Evolutionary conservation across 1,140 invertebrate genomes (phyloP), one percentile per base, ranked within the genome.

Genomic region (Vanessa atalanta): DNA sequence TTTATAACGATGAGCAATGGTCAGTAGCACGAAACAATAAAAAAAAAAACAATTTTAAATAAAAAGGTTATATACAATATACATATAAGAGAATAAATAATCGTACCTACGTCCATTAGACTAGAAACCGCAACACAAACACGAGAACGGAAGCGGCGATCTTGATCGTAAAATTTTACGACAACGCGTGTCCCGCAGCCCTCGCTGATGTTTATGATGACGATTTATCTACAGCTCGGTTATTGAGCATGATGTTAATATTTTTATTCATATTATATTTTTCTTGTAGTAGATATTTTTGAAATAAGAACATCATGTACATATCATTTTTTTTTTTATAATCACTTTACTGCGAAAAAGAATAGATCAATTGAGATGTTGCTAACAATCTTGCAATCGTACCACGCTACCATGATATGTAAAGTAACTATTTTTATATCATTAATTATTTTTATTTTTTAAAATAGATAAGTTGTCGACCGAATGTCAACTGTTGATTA

Each of bases 161-260:
- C 73, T 70, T 67, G 65, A 43, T 87, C 85, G 82, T 87, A 87
- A 87, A 87, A 81, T 85, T 87, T 87, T 87, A 87, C 80, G 85
- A 87, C 80, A 83, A 86, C 85, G 78, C 77, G 73, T 79, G 66
- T 73, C 74, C 69, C 68, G 70, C 57, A 65, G 53, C 66, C 55
- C 70, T 72, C 79, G 76, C 70, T 76, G 74, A 79, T 83, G 80
- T 86, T 79, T 74, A 74, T 26, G 71, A 72, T 48, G 66, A 68
- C 66, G 57, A 61, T 61, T 61, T 61, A 61, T 61, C 23, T 61
- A 26, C n/a, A 55, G 16, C 57, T 61, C 26, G 26, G 57, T 61
- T 61, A 61, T 61, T 37, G 57, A 37, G 37, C 57, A 61, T 37
- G 26, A 61, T 61, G 31, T 31, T 61, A 12, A 57, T 57, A 61